Evolutionary conservation across 2,113 vertebrate species (phyloP).

Genomic region (Thomomys bottae): DNA sequence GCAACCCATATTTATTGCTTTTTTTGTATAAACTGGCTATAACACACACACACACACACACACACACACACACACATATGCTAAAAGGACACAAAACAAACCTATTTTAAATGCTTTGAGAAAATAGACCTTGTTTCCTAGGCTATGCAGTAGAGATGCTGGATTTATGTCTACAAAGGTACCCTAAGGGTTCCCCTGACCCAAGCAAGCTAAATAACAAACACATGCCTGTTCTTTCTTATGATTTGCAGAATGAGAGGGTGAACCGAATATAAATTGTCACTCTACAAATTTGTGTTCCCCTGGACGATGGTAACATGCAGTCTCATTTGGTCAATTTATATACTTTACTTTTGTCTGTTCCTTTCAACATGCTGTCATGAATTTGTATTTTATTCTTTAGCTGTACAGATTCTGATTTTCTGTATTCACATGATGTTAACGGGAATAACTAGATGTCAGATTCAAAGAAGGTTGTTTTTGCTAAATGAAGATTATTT

Average conservation of each 20-base stretch:
- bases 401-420: conserved; percentile 22
- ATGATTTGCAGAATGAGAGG: conserved; percentile 80
- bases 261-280: conserved; percentile 79
- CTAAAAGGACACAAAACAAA: conserved; percentile 45
- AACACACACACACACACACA: too few relatives aligned
- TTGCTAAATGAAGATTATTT: conserved; percentile 43
- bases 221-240: conserved; percentile 82
- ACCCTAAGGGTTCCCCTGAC: conserved; percentile 19
- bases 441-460: conserved; percentile 22
- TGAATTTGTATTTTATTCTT: conserved; percentile 29
- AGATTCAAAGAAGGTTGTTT: background rate
- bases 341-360: conserved; percentile 57
- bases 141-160: conserved; percentile 47
- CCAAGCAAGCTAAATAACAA: conserved; percentile 77
- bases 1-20: conserved; percentile 29
- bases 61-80: background rate
- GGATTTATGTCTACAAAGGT: conserved; percentile 70
- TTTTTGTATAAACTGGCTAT: conserved; percentile 35
- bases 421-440: conserved; percentile 15
- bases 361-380: conserved; percentile 3
- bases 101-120: conserved; percentile 49
- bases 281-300: conserved; percentile 64
- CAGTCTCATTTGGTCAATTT: conserved; percentile 65
- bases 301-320: conserved; percentile 63
- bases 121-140: conserved; percentile 34